Percentiles rank a stretch among this genome's conserved stretches.
These are phyloP conservation scores for Helobdella robusta DNA, from an alignment of 2,888 invertebrate genomes.

Conservation along the genomic window DNA sequence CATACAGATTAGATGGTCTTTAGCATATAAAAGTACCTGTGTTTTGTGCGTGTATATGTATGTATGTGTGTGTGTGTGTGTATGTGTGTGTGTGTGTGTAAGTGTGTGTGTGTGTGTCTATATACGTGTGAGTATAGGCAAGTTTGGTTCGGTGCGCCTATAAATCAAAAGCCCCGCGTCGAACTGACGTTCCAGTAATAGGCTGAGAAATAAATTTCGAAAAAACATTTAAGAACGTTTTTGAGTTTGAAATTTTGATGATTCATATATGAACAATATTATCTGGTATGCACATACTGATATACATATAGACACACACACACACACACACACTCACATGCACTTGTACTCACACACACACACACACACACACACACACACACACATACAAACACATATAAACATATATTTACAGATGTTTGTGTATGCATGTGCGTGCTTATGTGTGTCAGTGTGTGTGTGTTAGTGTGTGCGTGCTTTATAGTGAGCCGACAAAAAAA, in stretches of 20 bases:
- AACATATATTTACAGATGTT: not conserved
- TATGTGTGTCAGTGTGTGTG: not conserved
- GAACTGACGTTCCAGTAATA: no score
- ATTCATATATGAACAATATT: not conserved
- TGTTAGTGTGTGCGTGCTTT: no score
- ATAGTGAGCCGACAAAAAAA: no score
- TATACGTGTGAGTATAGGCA: not conserved
- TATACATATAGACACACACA: not conserved
- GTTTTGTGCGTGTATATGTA: slow-evolving; percentile 1
- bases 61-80: slow-evolving; percentile 1
- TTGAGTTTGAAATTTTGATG: not conserved
- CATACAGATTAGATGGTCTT: no score
- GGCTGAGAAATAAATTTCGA: no score
- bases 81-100: slow-evolving; percentile 1
- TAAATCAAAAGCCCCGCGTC: no score
- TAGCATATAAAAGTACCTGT: no score
- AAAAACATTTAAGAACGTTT: not conserved
- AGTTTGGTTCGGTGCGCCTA: no score
- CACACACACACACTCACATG: not conserved
- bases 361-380: slow-evolving; percentile 1
- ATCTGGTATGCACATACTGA: not conserved
- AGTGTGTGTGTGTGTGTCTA: not conserved
- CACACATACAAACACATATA: not conserved
- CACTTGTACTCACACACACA: not conserved
- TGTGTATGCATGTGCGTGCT: not conserved